Evolutionary conservation across 2,888 invertebrate genomes (phyloP), one percentile per base, ranked within the genome.

Genomic region (Bimastos eiseni): DNA sequence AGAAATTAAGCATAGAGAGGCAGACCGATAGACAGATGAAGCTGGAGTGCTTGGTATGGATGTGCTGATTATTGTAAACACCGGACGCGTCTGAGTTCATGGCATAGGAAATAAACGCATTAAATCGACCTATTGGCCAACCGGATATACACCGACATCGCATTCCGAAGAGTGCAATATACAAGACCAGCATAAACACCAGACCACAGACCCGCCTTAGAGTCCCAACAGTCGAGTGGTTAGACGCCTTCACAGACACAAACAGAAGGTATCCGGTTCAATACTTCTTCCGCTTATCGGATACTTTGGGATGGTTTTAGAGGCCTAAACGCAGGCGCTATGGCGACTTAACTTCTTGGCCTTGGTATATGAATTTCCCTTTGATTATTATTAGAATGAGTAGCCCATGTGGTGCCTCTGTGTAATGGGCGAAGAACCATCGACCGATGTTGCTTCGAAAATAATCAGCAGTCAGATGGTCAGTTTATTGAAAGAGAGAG

Each of bases 41-140:
- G n/a, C n/a, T n/a, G n/a, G n/a, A 70, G 70, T n/a, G 70, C n/a
- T 70, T n/a, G 30, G 70, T 70, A 11, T 70, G 13, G 6, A 70
- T 70, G 70, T n/a, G 70, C 70, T 70, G 70, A 30, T 70, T 70
- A 70, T 70, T 70, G 70, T 70, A 70, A 70, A 70, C 70, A 70
- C 1, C 13, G 70, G 11, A 49, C n/a, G 70, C 5, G 70, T 30
- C 70, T 30, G 30, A 4, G 70, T 70, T n/a, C 70, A 70, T 70
- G 11, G 70, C 70, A 30, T 30, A 4, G 30, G 70, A 70, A 11
- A 70, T 70, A 70, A 70, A 70, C 70, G 30, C 8, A 70, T 70
- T 70, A 70, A 70, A 70, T 30, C 70, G 30, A n/a, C 30, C 30
- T n/a, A 70, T 70, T 70, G 70, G 70, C 70, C 70, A 70, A 70